Percentiles rank a stretch among this genome's conserved stretches.
Conservation (phyloP, 2,888 invertebrate species). For the Allophyes oxyacanthae region DNA sequence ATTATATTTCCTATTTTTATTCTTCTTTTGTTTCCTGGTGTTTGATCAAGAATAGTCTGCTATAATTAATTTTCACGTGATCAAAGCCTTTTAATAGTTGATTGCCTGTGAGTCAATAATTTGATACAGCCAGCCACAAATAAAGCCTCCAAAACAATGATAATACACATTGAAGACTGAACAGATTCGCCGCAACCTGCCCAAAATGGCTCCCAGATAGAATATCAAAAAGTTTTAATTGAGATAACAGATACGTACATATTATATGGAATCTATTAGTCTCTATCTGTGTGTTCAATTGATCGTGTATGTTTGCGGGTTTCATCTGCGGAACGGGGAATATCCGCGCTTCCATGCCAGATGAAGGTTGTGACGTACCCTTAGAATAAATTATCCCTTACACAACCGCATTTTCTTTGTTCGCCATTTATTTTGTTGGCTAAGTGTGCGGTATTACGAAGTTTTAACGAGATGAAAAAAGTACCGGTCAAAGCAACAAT, state of each 20-base stretch:
- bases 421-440: constrained; percentile 61
- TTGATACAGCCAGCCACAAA: neutral
- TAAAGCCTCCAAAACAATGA: neutral
- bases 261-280: constrained; percentile 43
- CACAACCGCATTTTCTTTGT: constrained; percentile 68
- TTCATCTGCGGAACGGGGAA: constrained; percentile 10
- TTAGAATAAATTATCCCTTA: constrained; percentile 75
- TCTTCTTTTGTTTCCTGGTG: too few relatives aligned
- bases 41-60: too few relatives aligned
- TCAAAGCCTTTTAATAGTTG: neutral
- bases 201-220: constrained; percentile 3
- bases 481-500: constrained; percentile 22
- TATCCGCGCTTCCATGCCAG: constrained; percentile 49
- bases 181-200: neutral
- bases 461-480: constrained; percentile 69
- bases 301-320: constrained; percentile 36
- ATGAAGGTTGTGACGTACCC: constrained; percentile 54
- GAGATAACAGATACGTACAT: constrained; percentile 23
- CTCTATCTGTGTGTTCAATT: constrained; percentile 42
- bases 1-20: too few relatives aligned
- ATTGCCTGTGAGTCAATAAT: neutral
- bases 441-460: constrained; percentile 61
- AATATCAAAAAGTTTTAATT: constrained; percentile 44
- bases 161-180: neutral
- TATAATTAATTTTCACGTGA: too few relatives aligned